Conservation (phyloP, 23 tunicate species). For the Botrylloides violaceus region DNA sequence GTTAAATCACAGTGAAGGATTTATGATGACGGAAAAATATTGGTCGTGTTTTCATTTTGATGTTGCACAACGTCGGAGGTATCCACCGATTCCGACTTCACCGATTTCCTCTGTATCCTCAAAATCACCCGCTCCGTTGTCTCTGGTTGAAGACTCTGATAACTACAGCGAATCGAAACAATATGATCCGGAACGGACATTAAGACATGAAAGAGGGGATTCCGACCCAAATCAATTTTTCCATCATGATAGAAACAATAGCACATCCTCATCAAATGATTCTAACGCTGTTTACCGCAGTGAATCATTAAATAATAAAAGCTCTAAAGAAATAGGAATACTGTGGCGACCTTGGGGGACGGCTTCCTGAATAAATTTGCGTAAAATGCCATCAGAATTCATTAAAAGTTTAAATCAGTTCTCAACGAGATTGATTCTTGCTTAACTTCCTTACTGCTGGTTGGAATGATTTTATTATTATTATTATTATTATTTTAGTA, state of each 20-base stretch:
- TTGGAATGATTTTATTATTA: too few relatives aligned
- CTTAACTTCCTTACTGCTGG: too few relatives aligned
- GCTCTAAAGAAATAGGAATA: too few relatives aligned
- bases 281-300: background rate
- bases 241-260: background rate
- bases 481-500: too few relatives aligned
- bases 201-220: background rate
- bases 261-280: background rate
- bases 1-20: background rate
- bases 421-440: too few relatives aligned
- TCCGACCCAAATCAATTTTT: background rate
- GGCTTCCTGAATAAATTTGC: too few relatives aligned
- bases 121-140: slow-evolving; percentile 16
- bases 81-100: slow-evolving; percentile 42
- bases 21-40: background rate
- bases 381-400: too few relatives aligned
- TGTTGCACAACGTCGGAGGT: slow-evolving; percentile 2
- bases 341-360: slow-evolving; percentile 26
- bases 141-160: background rate
- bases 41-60: background rate
- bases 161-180: background rate
- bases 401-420: too few relatives aligned
- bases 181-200: too few relatives aligned
- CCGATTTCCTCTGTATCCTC: slow-evolving; percentile 36
- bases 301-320: background rate